These are phyloP conservation scores for Egretta garzetta DNA, from an alignment of 2,113 vertebrate species.

Conservation along the genomic window DNA sequence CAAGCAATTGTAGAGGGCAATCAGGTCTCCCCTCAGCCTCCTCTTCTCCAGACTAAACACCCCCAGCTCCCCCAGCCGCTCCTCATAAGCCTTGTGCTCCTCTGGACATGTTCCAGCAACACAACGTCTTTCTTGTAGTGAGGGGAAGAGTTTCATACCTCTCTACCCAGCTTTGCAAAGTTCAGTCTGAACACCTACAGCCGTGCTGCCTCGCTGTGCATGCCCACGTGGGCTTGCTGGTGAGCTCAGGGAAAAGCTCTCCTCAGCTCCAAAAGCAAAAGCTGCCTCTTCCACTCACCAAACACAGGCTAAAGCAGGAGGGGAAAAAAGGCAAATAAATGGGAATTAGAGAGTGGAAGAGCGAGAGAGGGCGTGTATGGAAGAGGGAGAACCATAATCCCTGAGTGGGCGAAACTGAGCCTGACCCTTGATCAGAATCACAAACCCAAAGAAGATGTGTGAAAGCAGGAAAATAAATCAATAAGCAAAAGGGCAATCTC, in stretches of 20 bases:
- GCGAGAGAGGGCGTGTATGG: neutral
- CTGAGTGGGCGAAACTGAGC: conserved; percentile 42
- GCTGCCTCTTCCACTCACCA: neutral
- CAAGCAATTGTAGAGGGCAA: too few relatives aligned
- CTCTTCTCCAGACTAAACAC: too few relatives aligned
- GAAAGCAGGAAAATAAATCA: conserved; percentile 66
- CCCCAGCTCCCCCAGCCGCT: too few relatives aligned
- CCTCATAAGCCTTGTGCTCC: too few relatives aligned
- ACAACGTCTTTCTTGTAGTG: too few relatives aligned
- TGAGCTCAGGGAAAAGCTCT: neutral
- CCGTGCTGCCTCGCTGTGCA: neutral
- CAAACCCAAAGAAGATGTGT: neutral
- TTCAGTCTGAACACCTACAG: neutral
- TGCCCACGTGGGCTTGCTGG: neutral
- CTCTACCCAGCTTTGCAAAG: neutral
- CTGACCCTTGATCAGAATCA: neutral
- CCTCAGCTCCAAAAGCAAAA: neutral
- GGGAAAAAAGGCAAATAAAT: conserved; percentile 13
- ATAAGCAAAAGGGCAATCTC: conserved; percentile 61
- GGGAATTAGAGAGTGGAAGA: neutral
- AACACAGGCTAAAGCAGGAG: neutral
- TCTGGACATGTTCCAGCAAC: too few relatives aligned
- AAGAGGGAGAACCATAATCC: neutral
- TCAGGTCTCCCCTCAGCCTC: too few relatives aligned
- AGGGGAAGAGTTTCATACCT: neutral